These are phyloP conservation scores for Agriopis aurantiaria DNA, from an alignment of 2,888 invertebrate genomes.

Conservation along the genomic window DNA sequence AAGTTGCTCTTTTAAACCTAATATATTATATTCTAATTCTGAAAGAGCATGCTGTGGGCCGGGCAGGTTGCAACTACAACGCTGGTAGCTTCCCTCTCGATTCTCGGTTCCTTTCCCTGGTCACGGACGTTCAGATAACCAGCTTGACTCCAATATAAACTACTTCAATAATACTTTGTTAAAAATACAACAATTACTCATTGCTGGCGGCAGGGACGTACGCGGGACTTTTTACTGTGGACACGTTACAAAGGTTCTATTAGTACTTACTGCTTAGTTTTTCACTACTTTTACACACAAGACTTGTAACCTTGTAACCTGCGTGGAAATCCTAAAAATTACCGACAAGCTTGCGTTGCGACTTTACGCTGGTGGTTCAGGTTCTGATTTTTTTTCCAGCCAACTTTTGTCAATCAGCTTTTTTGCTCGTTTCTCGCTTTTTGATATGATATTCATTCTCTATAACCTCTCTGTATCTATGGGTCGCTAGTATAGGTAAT, in stretches of 20 bases:
- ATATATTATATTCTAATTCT: too few relatives aligned
- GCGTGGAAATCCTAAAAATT: too few relatives aligned
- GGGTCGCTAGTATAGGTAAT: too few relatives aligned
- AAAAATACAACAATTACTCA: slow-evolving; percentile 41
- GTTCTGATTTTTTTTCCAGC: too few relatives aligned
- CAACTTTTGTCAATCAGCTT: too few relatives aligned
- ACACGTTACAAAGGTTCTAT: not conserved
- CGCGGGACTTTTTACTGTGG: slow-evolving; percentile 5
- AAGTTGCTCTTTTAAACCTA: too few relatives aligned
- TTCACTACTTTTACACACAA: not conserved
- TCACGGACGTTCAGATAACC: slow-evolving; percentile 20
- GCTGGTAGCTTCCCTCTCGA: slow-evolving; percentile 9
- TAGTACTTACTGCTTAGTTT: not conserved
- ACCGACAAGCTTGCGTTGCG: too few relatives aligned
- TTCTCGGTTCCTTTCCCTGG: slow-evolving; percentile 23
- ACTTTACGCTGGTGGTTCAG: too few relatives aligned
- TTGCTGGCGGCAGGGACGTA: slow-evolving; percentile 28
- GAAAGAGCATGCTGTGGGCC: not conserved
- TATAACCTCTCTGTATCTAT: too few relatives aligned
- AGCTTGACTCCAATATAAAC: slow-evolving; percentile 15
- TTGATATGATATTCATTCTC: not conserved
- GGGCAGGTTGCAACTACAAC: not conserved
- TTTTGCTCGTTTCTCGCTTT: not conserved
- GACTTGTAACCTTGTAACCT: too few relatives aligned
- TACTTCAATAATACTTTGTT: slow-evolving; percentile 32